phyloP scores from a whole-genome alignment of 2,113 vertebrate species.

The Solea senegalensis region DNA sequence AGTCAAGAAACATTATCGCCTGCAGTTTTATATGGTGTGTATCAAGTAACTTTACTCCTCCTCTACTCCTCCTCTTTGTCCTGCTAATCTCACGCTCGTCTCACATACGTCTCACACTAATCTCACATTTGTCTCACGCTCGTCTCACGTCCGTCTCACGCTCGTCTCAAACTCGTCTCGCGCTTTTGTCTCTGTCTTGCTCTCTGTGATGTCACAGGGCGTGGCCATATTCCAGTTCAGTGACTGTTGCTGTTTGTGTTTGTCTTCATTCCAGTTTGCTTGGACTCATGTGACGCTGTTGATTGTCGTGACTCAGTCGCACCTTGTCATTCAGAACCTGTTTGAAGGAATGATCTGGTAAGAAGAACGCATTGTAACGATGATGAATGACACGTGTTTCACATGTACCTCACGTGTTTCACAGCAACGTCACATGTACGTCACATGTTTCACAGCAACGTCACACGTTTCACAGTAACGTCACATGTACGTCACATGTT shows the following conservation, averaged over 20 bases:
- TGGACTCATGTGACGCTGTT: constrained; percentile 99
- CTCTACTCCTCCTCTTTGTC: constrained; percentile 9
- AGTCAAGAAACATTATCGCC: constrained; percentile 99
- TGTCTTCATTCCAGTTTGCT: constrained; percentile 96
- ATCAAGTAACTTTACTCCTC: constrained; percentile 74
- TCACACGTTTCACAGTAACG: too few relatives aligned
- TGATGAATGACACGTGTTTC: not conserved
- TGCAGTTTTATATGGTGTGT: constrained; percentile 99
- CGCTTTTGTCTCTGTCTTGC: too few relatives aligned
- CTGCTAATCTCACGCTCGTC: not conserved
- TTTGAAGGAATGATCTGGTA: constrained; percentile 99
- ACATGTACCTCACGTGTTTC: too few relatives aligned
- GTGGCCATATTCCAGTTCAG: constrained; percentile 50
- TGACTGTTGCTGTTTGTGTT: constrained; percentile 84
- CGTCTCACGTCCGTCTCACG: too few relatives aligned
- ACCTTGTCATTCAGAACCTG: constrained; percentile 99
- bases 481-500: too few relatives aligned
- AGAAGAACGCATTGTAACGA: constrained; percentile 45
- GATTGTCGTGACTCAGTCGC: constrained; percentile 99
- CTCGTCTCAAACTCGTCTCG: too few relatives aligned
- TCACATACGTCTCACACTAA: too few relatives aligned
- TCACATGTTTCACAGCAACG: too few relatives aligned
- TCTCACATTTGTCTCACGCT: not conserved
- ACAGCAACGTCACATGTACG: too few relatives aligned
- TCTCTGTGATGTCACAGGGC: not conserved